These are phyloP conservation scores for Emydocephalus ijimae DNA, from an alignment of 2,113 vertebrate species.

Conservation along the genomic window DNA sequence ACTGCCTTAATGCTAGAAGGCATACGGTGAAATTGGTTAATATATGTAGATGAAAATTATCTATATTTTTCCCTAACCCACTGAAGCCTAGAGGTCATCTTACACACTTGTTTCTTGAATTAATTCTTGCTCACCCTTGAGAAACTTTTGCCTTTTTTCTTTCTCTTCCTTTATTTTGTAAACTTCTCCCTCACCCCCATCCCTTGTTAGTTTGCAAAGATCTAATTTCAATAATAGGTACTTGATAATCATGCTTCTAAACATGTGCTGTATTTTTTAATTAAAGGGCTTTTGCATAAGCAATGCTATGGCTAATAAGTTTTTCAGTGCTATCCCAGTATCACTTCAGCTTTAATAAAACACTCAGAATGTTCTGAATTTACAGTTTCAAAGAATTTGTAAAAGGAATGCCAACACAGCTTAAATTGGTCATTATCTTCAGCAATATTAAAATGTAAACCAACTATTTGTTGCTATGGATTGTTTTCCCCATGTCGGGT, in stretches of 20 bases:
- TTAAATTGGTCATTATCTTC: slow-evolving; percentile 4
- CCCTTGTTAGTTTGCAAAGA: neutral
- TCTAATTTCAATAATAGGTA: neutral
- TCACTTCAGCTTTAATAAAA: neutral
- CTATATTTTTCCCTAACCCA: neutral
- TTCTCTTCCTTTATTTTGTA: too few species aligned
- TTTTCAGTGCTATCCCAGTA: neutral
- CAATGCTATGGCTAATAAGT: neutral
- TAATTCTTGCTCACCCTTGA: neutral
- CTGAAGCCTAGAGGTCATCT: neutral
- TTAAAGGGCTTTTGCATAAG: fast-evolving
- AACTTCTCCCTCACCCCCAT: neutral
- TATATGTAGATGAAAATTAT: neutral
- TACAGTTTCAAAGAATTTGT: slow-evolving; percentile 16
- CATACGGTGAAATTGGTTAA: neutral
- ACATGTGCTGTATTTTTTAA: neutral
- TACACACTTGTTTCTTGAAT: neutral
- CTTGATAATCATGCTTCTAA: neutral
- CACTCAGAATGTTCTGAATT: neutral
- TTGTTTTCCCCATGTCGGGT: neutral
- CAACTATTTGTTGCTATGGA: neutral
- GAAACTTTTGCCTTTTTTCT: neutral
- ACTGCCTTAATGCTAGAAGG: neutral
- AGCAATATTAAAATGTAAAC: fast-evolving
- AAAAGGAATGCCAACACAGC: slow-evolving; percentile 34